Base-by-base conservation (phyloP, 2,888 invertebrate species). In the Xylota sylvarum region DNA sequence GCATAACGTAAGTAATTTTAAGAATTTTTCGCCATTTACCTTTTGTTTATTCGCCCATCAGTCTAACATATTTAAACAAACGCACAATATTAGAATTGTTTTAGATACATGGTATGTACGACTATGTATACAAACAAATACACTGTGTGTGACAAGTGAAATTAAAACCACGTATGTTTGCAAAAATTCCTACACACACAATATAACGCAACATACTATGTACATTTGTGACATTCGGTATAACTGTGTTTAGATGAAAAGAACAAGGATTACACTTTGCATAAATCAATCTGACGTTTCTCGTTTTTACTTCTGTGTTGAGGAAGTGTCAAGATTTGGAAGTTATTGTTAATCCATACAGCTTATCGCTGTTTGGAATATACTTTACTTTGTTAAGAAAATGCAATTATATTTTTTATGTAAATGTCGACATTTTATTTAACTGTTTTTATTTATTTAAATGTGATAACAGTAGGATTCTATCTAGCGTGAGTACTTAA, bases 211-310 rank as follows among this genome's bases (percentile, higher is more conserved):
- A 3, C 23, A 23, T 23, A 23, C 2, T 23, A 23, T 23, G 37
- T 37, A 35, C 35, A 23, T 37, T 50, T 23, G 23, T 67, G 50
- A 43, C 30, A 55, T 40, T 69, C 35, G 52, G 4, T 4, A 40
- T 14, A 32, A 50, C 7, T 35, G 65, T 37, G 35, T 37, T 55
- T 30, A 27, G 27, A n/a, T 40, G 37, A 27, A 32, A 32, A 32
- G 9, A 43, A 35, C 52, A 14, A 40, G 40, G 50, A 19, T 40
- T 43, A 19, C 43, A 46, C 9, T 70, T 58, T 35, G 46, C 56
- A 48, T 76, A 76, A 67, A 67, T 76, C 76, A 67, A 48, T 67
- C 58, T 48, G 5, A 40, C 58, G 30, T 30, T 10, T 58, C 6
- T 17, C 6, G 14, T 43, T 62, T 19, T 43, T 5, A 12, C n/a